Evolutionary conservation across 1,140 invertebrate genomes (phyloP).

Genomic region (Pantala flavescens): DNA sequence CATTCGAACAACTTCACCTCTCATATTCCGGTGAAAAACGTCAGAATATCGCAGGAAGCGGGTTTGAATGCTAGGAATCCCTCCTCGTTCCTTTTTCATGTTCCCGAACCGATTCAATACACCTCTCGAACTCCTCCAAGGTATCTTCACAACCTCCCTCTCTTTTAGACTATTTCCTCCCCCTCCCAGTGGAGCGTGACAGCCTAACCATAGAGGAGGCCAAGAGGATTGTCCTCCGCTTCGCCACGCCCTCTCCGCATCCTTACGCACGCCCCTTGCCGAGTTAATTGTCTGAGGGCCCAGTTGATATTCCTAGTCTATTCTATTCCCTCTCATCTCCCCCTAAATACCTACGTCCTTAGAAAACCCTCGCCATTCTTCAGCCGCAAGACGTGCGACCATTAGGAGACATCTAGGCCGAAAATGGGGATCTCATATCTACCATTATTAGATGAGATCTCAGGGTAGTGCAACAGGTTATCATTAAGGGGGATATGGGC

Average conservation of each 20-base stretch:
- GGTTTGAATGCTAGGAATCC: background rate
- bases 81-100: background rate
- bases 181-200: background rate
- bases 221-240: background rate
- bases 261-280: background rate
- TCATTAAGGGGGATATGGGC: background rate
- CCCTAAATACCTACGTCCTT: background rate
- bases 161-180: background rate
- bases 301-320: background rate
- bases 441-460: background rate
- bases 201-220: slow-evolving; percentile 2
- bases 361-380: background rate
- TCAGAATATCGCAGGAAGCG: background rate
- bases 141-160: background rate
- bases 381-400: background rate
- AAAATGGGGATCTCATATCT: background rate
- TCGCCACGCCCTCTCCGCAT: background rate
- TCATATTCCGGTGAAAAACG: background rate
- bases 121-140: background rate
- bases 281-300: background rate
- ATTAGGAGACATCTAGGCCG: background rate
- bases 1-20: background rate
- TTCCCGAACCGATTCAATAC: background rate
- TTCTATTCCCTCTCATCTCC: background rate
- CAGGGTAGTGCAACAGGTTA: background rate